Conservation (phyloP, 2,797 vertebrate genomes). For the Nothura maculosa region DNA sequence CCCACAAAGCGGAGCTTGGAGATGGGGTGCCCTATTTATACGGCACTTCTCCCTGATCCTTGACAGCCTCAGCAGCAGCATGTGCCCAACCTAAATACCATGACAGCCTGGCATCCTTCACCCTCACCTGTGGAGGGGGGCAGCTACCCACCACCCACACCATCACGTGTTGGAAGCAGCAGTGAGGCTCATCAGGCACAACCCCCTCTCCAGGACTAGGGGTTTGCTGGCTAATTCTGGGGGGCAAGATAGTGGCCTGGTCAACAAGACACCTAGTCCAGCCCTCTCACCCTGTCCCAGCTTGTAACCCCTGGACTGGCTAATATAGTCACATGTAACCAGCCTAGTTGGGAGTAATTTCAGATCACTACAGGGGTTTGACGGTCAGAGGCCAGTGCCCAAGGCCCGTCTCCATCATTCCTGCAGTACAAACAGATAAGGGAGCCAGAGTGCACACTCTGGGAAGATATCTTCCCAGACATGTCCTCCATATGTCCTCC, state of each 20-base stretch:
- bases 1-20: conserved; percentile 44
- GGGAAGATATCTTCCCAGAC: neutral
- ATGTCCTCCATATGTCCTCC: neutral
- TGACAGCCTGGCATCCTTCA: accelerated
- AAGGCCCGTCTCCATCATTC: neutral
- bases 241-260: accelerated
- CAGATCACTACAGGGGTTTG: neutral
- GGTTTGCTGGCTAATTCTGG: neutral
- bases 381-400: neutral
- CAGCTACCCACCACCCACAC: accelerated
- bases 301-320: neutral
- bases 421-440: too few relatives aligned
- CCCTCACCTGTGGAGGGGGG: neutral
- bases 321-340: neutral
- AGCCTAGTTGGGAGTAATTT: accelerated
- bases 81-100: accelerated
- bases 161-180: neutral
- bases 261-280: too few relatives aligned
- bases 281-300: neutral
- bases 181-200: neutral
- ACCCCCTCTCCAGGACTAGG: accelerated
- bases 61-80: neutral
- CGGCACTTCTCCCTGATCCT: neutral
- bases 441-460: neutral
- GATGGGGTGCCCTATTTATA: conserved; percentile 38